Evolutionary conservation across 2,888 invertebrate species (phyloP).

Genomic region (Clostera curtula): DNA sequence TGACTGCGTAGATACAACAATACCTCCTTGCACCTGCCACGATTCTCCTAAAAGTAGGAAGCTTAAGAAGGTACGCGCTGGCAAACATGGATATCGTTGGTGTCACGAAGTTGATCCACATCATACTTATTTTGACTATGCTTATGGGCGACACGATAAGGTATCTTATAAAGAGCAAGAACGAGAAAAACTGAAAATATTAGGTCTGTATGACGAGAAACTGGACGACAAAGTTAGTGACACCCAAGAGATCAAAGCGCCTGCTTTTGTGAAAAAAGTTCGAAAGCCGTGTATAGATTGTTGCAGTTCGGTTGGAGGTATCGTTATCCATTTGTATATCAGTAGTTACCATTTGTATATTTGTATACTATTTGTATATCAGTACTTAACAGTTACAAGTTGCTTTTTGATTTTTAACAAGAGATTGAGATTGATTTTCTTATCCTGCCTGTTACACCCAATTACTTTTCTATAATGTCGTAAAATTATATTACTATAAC

Average conservation of each 20-base stretch:
- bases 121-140: constrained; percentile 60
- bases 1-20: constrained; percentile 33
- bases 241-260: constrained; percentile 33
- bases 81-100: constrained; percentile 59
- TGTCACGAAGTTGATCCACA: constrained; percentile 56
- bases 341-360: too few relatives aligned
- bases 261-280: constrained; percentile 42
- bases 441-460: too few relatives aligned
- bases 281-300: constrained; percentile 58
- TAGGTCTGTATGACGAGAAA: constrained; percentile 38
- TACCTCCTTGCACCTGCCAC: constrained; percentile 27
- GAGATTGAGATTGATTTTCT: too few relatives aligned
- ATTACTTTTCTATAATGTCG: too few relatives aligned
- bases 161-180: constrained; percentile 34
- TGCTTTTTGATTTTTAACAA: too few relatives aligned
- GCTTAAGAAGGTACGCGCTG: constrained; percentile 45
- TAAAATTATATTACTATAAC: too few relatives aligned
- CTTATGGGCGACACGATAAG: constrained; percentile 49
- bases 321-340: too few relatives aligned
- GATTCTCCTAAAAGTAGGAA: constrained; percentile 35
- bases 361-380: too few relatives aligned
- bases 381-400: too few relatives aligned
- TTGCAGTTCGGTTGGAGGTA: constrained; percentile 66
- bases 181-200: constrained; percentile 40
- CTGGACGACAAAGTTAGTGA: constrained; percentile 24